Base-by-base conservation (phyloP, 2,113 vertebrate genomes). In the Hydrolagus affinis region DNA sequence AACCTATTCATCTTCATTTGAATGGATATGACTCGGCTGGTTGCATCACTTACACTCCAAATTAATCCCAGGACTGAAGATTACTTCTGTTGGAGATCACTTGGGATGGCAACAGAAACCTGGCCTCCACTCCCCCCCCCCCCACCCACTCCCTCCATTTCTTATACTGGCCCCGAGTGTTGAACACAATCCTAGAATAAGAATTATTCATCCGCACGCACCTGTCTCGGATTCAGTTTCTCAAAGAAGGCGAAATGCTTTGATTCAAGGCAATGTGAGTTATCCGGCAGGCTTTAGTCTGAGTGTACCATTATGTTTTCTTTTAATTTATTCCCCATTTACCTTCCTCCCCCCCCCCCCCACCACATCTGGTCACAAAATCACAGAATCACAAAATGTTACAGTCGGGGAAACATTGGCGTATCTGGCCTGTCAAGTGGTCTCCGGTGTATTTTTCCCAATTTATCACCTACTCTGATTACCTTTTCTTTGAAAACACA, bases 111-210 rank as follows among this genome's bases (percentile, higher is more conserved):
- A 83, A 64, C 30, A 66, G 15, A 83, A 66, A 19, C 44, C 62
- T 66, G 21, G 30, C 25, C 59, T 83, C n/a, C n/a, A n/a, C n/a
- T n/a, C n/a, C n/a, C n/a, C n/a, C n/a, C n/a, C n/a, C n/a, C n/a
- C n/a, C n/a, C n/a, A n/a, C n/a, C n/a, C n/a, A n/a, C n/a, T 83
- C 32, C 6, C 44, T 6, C 44, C 44, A 6, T 44, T 44, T 44
- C 44, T 44, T 44, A 44, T 32, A 30, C 78, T 83, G 78, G 62
- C 64, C 23, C 25, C 19, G 28, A 32, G 19, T 23, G 11, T 83
- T 83, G 78, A 25, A 83, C 6, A 83, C 78, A 66, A 6, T 83
- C 78, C 78, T 83, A 64, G 78, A 83, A 83, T 66, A 66, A 83
- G 62, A 83, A 28, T 60, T 83, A 62, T 83, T 83, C 30, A 83